A percentile compares a stretch with the other conserved stretches of the same genome.
These are phyloP conservation scores for Tenodera sinensis DNA, from an alignment of 2,888 invertebrate species.

Conservation along the genomic window DNA sequence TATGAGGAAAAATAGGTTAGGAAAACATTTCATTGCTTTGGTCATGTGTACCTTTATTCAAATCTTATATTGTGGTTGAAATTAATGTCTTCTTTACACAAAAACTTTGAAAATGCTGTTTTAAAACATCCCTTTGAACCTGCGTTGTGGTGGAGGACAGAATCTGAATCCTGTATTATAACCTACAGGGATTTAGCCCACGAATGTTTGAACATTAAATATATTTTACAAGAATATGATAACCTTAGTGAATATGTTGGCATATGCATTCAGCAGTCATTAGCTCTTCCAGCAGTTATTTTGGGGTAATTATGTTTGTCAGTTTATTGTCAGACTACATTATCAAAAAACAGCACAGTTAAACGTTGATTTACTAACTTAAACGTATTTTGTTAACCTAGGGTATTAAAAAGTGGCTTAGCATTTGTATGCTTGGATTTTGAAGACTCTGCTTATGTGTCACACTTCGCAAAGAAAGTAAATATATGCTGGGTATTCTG, in stretches of 20 bases:
- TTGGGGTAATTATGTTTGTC: slow-evolving; percentile 51
- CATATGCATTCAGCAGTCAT: slow-evolving; percentile 50
- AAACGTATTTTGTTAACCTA: slow-evolving; percentile 39
- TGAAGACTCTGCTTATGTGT: slow-evolving; percentile 37
- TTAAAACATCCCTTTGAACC: slow-evolving; percentile 17
- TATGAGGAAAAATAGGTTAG: too few relatives aligned
- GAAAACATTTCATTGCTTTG: too few relatives aligned
- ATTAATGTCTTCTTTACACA: slow-evolving; percentile 2
- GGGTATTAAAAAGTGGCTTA: slow-evolving; percentile 52
- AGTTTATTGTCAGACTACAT: neutral
- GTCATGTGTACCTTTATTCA: too few relatives aligned
- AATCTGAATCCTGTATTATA: neutral
- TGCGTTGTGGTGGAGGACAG: slow-evolving; percentile 21
- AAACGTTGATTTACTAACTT: neutral
- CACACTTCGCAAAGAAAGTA: slow-evolving; percentile 31
- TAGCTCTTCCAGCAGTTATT: slow-evolving; percentile 52
- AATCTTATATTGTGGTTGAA: neutral
- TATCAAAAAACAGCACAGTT: neutral
- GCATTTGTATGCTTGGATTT: slow-evolving; percentile 54
- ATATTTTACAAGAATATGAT: slow-evolving; percentile 21
- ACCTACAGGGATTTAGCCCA: slow-evolving; percentile 12
- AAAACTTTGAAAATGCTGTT: slow-evolving; percentile 14
- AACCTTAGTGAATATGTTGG: slow-evolving; percentile 43
- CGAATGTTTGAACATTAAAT: slow-evolving; percentile 20
- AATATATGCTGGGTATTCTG: slow-evolving; percentile 38